Percentiles rank a stretch among this genome's conserved stretches.
Evolutionary conservation across 2,113 vertebrate genomes (phyloP).

Genomic region (Pachypanchax playfairii): DNA sequence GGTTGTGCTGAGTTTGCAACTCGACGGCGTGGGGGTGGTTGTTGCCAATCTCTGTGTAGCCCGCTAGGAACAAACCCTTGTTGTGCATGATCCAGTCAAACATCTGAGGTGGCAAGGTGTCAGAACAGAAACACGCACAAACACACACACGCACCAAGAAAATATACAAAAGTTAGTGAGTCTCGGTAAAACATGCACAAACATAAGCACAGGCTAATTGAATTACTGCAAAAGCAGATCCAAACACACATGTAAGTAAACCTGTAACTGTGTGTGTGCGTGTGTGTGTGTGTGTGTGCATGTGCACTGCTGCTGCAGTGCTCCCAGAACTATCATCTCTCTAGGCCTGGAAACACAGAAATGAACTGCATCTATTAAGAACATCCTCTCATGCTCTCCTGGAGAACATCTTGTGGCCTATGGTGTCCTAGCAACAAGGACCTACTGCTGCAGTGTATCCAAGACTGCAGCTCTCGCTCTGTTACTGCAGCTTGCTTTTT

Average conservation of each 20-base stretch:
- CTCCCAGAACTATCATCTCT: conserved; percentile 47
- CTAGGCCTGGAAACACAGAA: conserved; percentile 56
- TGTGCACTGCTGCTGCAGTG: conserved; percentile 22
- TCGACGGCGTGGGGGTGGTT: conserved; percentile 95
- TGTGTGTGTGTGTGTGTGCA: conserved; percentile 21
- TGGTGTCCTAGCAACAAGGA: conserved; percentile 80
- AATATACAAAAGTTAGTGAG: background rate
- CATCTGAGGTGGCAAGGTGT: conserved; percentile 83
- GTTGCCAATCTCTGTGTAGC: conserved; percentile 98
- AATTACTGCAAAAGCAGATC: conserved; percentile 8
- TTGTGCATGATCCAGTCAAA: conserved; percentile 99
- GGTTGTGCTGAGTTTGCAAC: conserved; percentile 99
- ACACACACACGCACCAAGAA: rapidly evolving
- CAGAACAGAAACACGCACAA: background rate
- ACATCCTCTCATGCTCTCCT: conserved; percentile 66
- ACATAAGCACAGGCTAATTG: background rate
- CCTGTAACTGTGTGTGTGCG: conserved; percentile 5
- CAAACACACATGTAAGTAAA: conserved; percentile 39
- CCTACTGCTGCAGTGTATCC: conserved; percentile 70
- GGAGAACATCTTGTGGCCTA: conserved; percentile 67
- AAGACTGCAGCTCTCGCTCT: conserved; percentile 63
- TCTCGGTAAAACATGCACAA: conserved; percentile 20
- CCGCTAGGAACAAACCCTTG: conserved; percentile 98
- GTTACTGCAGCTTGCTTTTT: conserved; percentile 63
- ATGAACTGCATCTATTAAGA: conserved; percentile 60